Percentiles rank a stretch among this genome's conserved stretches.
Conservation (phyloP, 2,888 invertebrate genomes). For the Drosophila lacicola region DNA sequence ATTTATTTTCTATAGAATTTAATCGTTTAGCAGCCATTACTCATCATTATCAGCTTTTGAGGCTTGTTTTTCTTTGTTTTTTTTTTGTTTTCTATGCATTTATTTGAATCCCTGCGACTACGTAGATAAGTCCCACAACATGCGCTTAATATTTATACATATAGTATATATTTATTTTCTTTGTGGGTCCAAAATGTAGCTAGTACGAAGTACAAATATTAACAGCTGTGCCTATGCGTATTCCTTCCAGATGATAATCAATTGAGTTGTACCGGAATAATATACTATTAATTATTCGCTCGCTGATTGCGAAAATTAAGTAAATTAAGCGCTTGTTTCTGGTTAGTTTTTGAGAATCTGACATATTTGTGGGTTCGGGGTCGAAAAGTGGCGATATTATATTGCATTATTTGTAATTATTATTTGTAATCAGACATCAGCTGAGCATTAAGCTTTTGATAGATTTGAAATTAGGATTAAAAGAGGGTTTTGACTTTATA, state of each 20-base stretch:
- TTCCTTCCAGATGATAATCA: conserved; percentile 18
- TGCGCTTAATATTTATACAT: neutral
- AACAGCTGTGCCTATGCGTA: conserved; percentile 9
- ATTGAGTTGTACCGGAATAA: conserved; percentile 18
- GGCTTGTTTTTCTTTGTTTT: neutral
- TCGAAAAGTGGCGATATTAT: neutral
- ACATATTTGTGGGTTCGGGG: neutral
- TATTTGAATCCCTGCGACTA: neutral
- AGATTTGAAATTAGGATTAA: neutral
- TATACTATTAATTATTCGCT: conserved; percentile 4
- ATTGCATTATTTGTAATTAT: neutral
- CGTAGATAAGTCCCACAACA: conserved; percentile 30
- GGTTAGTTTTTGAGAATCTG: neutral
- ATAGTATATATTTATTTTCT: no score
- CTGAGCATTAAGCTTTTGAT: neutral
- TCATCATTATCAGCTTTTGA: conserved; percentile 33
- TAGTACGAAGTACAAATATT: conserved; percentile 9
- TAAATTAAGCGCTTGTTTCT: no score
- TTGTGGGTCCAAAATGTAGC: neutral
- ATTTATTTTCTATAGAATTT: neutral
- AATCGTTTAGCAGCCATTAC: conserved; percentile 10
- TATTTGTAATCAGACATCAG: neutral
- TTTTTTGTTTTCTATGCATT: neutral
- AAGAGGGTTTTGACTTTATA: no score
- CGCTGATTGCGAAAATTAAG: conserved; percentile 2